Conservation (phyloP, 2,888 invertebrate genomes). For the Drosophila macrospina region DNA sequence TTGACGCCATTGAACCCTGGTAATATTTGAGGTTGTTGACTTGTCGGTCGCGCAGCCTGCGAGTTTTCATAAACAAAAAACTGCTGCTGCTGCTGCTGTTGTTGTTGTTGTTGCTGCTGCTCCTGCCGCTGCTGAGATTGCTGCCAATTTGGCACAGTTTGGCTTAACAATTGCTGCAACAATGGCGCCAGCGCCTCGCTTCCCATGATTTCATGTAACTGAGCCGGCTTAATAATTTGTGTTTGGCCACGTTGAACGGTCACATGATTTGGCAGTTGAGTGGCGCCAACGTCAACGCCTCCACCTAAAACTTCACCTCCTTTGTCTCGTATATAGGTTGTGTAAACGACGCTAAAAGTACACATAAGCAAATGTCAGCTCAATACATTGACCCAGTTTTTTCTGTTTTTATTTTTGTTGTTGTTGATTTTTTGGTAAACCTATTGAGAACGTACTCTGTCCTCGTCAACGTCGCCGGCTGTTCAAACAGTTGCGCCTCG, state of each 20-base stretch:
- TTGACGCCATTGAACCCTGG: constrained; percentile 76
- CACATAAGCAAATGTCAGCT: constrained; percentile 33
- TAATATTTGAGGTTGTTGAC: constrained; percentile 76
- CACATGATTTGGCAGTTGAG: constrained; percentile 45
- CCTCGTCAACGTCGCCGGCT: constrained; percentile 45
- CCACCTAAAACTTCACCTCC: not conserved
- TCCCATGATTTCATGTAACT: constrained; percentile 56
- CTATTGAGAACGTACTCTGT: constrained; percentile 67
- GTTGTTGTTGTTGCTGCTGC: constrained; percentile 40
- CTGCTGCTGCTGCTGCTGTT: constrained; percentile 45
- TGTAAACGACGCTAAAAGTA: constrained; percentile 46
- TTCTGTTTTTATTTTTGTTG: not conserved
- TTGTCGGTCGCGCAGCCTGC: constrained; percentile 45
- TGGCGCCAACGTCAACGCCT: constrained; percentile 25
- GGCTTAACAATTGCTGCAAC: constrained; percentile 63
- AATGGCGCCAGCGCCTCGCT: constrained; percentile 63
- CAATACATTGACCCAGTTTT: constrained; percentile 64
- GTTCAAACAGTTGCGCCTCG: constrained; percentile 64
- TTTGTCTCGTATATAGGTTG: constrained; percentile 31
- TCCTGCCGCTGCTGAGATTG: constrained; percentile 32
- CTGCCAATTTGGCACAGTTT: constrained; percentile 71
- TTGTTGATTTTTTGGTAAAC: constrained; percentile 8
- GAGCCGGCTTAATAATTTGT: constrained; percentile 57
- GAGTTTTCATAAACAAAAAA: constrained; percentile 70
- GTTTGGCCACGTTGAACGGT: constrained; percentile 45